phyloP scores from a whole-genome alignment of 2,113 vertebrate genomes.

The Periophthalmus modestus region DNA sequence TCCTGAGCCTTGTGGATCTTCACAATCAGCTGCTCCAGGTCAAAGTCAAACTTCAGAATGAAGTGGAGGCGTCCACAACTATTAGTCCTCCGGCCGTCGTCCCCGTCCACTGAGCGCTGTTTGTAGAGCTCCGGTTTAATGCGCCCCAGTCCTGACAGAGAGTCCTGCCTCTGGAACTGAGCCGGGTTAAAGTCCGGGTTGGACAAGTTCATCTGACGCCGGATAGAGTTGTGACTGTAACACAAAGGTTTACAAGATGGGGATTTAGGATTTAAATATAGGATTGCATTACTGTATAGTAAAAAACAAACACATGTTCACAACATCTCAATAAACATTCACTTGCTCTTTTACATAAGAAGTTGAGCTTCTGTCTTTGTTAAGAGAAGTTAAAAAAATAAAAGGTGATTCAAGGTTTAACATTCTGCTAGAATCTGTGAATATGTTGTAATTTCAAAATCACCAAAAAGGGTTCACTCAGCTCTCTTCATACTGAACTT shows the following conservation, averaged over 20 bases:
- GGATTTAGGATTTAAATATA: not conserved
- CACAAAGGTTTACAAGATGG: not conserved
- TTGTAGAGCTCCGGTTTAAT: constrained; percentile 98
- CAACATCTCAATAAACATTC: not conserved
- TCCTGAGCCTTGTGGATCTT: constrained; percentile 96
- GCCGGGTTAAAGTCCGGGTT: constrained; percentile 95
- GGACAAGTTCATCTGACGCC: constrained; percentile 94
- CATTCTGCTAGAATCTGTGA: not conserved
- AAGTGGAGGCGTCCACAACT: constrained; percentile 92
- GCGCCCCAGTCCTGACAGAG: constrained; percentile 88
- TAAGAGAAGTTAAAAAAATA: not conserved
- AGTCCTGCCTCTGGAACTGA: constrained; percentile 96
- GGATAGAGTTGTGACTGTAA: constrained; percentile 92
- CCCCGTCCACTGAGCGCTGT: constrained; percentile 89
- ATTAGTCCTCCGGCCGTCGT: constrained; percentile 82
- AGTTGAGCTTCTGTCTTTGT: no score
- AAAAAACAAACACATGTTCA: not conserved
- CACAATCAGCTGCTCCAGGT: constrained; percentile 96
- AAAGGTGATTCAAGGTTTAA: not conserved
- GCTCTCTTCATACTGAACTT: not conserved
- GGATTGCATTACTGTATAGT: not conserved
- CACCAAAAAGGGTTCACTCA: not conserved
- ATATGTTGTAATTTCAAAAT: not conserved
- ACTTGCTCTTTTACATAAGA: no score
- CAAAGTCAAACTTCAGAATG: constrained; percentile 94